Conservation (phyloP, 1,140 invertebrate species). For the Asobara japonica region DNA sequence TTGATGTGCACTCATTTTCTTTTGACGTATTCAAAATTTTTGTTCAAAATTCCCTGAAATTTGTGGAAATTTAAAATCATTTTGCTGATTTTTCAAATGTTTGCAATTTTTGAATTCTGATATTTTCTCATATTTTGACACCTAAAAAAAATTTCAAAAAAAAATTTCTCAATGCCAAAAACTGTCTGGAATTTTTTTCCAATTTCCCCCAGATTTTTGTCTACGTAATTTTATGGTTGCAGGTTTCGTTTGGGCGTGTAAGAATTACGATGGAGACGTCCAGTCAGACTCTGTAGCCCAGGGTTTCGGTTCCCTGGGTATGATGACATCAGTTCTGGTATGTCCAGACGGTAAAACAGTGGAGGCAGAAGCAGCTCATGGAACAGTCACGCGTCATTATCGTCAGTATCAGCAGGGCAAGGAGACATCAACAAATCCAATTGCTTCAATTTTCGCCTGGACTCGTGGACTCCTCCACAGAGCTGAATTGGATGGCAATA, state of each 20-base stretch:
- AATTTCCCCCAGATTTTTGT: too few relatives aligned
- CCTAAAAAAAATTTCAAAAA: too few relatives aligned
- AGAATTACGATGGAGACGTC: conserved; percentile 99
- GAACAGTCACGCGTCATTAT: conserved; percentile 96
- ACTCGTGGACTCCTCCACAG: conserved; percentile 91
- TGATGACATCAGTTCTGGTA: conserved; percentile 95
- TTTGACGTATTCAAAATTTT: too few relatives aligned
- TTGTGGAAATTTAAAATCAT: too few relatives aligned
- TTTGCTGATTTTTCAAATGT: too few relatives aligned
- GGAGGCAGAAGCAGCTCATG: conserved; percentile 97
- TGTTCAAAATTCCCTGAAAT: too few relatives aligned
- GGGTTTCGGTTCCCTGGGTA: conserved; percentile 90
- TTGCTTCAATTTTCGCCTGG: conserved; percentile 99
- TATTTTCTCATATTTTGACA: too few relatives aligned
- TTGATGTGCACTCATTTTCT: too few relatives aligned
- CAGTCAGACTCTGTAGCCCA: conserved; percentile 98
- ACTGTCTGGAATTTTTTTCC: too few relatives aligned
- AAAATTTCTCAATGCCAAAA: too few relatives aligned
- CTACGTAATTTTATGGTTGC: too few relatives aligned
- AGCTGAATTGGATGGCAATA: conserved; percentile 92
- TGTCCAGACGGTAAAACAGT: conserved; percentile 97
- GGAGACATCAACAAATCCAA: conserved; percentile 97
- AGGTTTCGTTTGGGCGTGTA: conserved; percentile 99
- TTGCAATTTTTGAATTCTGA: too few relatives aligned
- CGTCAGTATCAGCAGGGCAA: conserved; percentile 94